Evolutionary conservation across 1,140 invertebrate species (phyloP).

Genomic region (Drosophila subpulchrella): DNA sequence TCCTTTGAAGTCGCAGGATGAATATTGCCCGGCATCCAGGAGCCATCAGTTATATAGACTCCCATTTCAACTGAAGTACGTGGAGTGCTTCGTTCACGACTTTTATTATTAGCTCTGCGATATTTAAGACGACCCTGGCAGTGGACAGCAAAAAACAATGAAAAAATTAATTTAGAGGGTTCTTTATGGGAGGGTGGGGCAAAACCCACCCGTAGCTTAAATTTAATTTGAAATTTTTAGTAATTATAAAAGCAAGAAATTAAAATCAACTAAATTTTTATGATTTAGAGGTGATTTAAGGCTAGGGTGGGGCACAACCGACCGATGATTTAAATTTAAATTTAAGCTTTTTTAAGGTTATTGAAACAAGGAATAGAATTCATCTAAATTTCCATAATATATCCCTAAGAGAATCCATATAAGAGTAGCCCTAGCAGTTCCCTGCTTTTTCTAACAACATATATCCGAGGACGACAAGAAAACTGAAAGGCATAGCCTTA

Average conservation of each 20-base stretch:
- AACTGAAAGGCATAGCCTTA: too few relatives aligned
- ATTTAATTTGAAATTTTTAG: too few relatives aligned
- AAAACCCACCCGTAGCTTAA: too few relatives aligned
- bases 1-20: constrained; percentile 39
- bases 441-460: neutral
- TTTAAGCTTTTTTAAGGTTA: neutral
- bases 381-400: neutral
- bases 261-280: neutral
- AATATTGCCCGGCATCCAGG: constrained; percentile 43
- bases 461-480: neutral
- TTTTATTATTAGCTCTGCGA: constrained; percentile 27
- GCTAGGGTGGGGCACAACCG: too few relatives aligned
- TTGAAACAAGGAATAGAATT: neutral
- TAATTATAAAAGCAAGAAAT: neutral
- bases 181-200: neutral
- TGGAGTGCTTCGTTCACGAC: constrained; percentile 14
- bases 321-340: too few relatives aligned
- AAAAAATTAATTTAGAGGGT: constrained; percentile 1
- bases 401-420: neutral
- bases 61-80: constrained; percentile 10
- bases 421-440: neutral
- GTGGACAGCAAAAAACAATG: neutral
- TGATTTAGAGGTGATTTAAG: neutral
- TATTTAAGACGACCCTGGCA: constrained; percentile 15
- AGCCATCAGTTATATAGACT: constrained; percentile 40